These are phyloP conservation scores for Lacerta bilineata DNA, from an alignment of 2,797 vertebrate species.

Conservation along the genomic window DNA sequence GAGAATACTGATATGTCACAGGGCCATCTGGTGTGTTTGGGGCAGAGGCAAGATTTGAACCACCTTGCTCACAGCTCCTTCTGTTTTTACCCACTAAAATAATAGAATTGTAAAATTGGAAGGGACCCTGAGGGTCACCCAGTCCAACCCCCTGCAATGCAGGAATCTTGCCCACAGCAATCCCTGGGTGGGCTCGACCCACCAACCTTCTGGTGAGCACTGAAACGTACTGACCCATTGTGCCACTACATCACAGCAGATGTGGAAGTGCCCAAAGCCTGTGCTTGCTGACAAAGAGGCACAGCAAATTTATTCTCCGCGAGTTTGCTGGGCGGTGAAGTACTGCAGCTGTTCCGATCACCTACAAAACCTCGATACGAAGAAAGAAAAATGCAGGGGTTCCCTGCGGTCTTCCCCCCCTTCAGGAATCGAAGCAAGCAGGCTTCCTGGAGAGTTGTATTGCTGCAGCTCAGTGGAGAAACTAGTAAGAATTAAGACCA, in stretches of 20 bases:
- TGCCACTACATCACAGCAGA: neutral
- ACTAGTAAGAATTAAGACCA: constrained; percentile 75
- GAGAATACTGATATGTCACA: neutral
- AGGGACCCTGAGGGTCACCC: too few relatives aligned
- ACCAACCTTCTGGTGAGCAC: neutral
- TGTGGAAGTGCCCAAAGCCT: neutral
- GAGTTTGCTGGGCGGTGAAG: constrained; percentile 23
- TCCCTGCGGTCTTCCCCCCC: constrained; percentile 67
- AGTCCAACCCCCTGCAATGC: too few relatives aligned
- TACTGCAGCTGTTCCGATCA: constrained; percentile 33
- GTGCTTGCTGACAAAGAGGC: neutral
- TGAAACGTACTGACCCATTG: neutral
- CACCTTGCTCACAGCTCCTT: too few relatives aligned
- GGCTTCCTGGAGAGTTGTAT: constrained; percentile 61
- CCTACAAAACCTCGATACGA: constrained; percentile 45
- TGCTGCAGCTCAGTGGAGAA: constrained; percentile 67
- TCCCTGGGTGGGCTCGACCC: too few relatives aligned
- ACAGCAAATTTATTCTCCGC: neutral
- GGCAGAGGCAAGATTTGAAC: neutral
- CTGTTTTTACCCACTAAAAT: neutral
- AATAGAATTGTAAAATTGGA: too few relatives aligned
- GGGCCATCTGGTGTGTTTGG: neutral
- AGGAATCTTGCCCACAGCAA: too few relatives aligned
- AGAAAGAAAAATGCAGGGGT: constrained; percentile 28
- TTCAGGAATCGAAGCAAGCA: constrained; percentile 69